Conservation (phyloP, 2,888 invertebrate species). For the Nasonia oneida region DNA sequence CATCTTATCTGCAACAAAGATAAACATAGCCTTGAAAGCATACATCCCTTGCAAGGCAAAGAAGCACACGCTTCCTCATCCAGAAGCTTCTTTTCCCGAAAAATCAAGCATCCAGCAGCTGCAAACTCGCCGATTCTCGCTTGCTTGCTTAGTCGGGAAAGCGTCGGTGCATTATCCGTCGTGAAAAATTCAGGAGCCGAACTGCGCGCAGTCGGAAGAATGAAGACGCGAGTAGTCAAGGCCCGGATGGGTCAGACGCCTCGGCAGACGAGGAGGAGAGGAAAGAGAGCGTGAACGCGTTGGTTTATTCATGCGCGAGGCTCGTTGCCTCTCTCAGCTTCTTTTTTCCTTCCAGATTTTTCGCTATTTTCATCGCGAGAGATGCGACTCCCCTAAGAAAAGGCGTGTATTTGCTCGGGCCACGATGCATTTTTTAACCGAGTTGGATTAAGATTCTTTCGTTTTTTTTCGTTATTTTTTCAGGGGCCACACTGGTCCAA, state of each 20-base stretch:
- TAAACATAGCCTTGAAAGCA: too few species aligned
- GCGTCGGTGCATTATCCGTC: background rate
- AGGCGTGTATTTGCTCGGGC: too few species aligned
- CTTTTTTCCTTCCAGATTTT: background rate
- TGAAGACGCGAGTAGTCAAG: conserved; percentile 20
- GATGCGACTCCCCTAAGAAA: background rate
- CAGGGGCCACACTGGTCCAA: too few species aligned
- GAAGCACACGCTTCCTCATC: background rate
- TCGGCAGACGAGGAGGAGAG: background rate
- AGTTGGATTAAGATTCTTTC: too few species aligned
- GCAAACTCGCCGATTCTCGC: background rate
- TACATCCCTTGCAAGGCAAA: background rate
- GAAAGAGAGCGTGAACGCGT: background rate
- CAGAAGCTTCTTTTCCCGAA: background rate
- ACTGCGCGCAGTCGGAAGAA: background rate
- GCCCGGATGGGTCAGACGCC: conserved; percentile 26
- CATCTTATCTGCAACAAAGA: too few species aligned
- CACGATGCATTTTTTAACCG: too few species aligned
- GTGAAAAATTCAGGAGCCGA: conserved; percentile 38
- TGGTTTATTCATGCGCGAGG: conserved; percentile 6
- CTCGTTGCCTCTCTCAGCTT: background rate
- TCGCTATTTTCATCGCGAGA: background rate
- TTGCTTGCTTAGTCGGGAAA: background rate
- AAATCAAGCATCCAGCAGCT: background rate
- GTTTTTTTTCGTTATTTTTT: too few species aligned